Percentiles rank a stretch among this genome's conserved stretches.
phyloP scores from a whole-genome alignment of 2,113 vertebrate genomes.

The Zosterops hypoxanthus region DNA sequence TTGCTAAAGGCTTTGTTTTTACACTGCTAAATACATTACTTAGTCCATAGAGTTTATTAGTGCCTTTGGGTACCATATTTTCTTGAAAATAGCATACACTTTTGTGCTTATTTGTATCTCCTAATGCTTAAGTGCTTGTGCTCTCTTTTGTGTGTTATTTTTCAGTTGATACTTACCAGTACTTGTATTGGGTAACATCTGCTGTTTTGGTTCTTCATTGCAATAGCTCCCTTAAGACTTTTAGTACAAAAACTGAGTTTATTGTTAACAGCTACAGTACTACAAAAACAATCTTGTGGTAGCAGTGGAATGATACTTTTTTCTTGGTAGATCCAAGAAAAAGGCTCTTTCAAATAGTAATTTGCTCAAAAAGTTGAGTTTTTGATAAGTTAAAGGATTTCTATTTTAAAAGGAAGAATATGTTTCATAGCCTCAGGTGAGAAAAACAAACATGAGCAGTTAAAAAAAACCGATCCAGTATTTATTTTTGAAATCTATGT shows the following conservation, averaged over 20 bases:
- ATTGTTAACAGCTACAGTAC: slow-evolving; percentile 22
- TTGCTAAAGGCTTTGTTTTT: slow-evolving; percentile 45
- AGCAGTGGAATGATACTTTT: background rate
- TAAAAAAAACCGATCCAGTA: background rate
- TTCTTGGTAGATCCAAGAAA: background rate
- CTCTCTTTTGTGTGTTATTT: slow-evolving; percentile 51
- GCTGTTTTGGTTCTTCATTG: slow-evolving; percentile 61
- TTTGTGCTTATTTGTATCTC: slow-evolving; percentile 50
- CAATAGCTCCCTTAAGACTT: slow-evolving; percentile 56
- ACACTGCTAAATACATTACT: slow-evolving; percentile 4
- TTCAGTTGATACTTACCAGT: slow-evolving; percentile 48
- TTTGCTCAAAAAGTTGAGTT: background rate
- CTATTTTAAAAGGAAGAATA: background rate
- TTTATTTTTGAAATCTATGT: background rate
- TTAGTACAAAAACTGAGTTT: slow-evolving; percentile 34
- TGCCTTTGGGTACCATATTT: slow-evolving; percentile 55
- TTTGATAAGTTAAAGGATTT: background rate
- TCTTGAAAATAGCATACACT: slow-evolving; percentile 38
- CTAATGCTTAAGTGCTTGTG: slow-evolving; percentile 42
- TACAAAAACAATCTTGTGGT: background rate
- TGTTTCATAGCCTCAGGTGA: background rate
- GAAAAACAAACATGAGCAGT: background rate
- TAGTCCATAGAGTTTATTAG: slow-evolving; percentile 27
- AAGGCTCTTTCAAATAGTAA: background rate
- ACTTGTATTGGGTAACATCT: slow-evolving; percentile 40